phyloP scores from a whole-genome alignment of 1,140 invertebrate genomes.

The Drosophila asahinai region DNA sequence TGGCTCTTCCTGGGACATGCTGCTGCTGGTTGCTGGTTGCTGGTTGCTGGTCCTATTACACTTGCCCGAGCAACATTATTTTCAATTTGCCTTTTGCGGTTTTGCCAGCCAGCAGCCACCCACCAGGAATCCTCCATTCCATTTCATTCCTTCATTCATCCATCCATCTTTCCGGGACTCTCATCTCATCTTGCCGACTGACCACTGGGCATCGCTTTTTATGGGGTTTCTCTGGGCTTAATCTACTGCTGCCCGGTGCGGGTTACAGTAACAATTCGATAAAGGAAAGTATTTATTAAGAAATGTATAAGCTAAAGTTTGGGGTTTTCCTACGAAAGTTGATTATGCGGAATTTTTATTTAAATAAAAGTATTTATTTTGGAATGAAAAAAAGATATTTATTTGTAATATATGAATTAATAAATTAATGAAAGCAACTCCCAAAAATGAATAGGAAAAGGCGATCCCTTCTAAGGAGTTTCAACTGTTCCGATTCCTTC shows the following conservation, averaged over 20 bases:
- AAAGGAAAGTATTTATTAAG: too few relatives aligned
- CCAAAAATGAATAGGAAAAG: background rate
- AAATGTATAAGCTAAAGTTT: too few relatives aligned
- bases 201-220: conserved; percentile 38
- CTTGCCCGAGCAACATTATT: conserved; percentile 39
- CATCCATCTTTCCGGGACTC: conserved; percentile 12
- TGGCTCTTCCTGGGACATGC: background rate
- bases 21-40: background rate
- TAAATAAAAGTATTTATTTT: too few relatives aligned
- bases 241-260: background rate
- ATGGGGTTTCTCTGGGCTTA: conserved; percentile 27
- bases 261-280: background rate
- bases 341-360: too few relatives aligned
- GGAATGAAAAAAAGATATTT: too few relatives aligned
- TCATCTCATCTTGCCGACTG: conserved; percentile 12
- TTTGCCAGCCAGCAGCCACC: conserved; percentile 2
- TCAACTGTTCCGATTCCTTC: background rate
- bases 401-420: too few relatives aligned
- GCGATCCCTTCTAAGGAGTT: background rate
- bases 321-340: too few relatives aligned
- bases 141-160: background rate
- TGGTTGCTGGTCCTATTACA: conserved; percentile 26
- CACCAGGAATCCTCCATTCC: background rate
- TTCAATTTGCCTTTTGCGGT: conserved; percentile 58
- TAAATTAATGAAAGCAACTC: background rate